Evolutionary conservation across 2,113 vertebrate species (phyloP).

Genomic region (Nothobranchius kuhntae): DNA sequence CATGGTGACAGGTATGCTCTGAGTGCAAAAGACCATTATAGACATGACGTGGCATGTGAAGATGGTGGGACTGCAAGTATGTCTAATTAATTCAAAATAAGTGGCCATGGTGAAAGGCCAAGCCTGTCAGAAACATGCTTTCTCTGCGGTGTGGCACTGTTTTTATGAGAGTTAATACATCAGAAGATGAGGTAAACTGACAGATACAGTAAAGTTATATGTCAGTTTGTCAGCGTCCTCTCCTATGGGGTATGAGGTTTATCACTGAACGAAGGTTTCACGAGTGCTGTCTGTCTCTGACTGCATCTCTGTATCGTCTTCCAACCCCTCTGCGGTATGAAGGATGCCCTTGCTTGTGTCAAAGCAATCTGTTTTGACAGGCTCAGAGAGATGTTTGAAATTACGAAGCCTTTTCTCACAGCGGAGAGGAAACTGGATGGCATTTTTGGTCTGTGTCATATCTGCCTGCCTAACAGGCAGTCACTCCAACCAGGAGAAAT

Average conservation of each 20-base stretch:
- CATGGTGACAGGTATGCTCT: slow-evolving; percentile 64
- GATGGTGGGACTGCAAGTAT: background rate
- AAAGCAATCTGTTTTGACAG: slow-evolving; percentile 67
- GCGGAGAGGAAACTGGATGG: slow-evolving; percentile 54
- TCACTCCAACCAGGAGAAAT: slow-evolving; percentile 2
- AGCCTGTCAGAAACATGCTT: slow-evolving; percentile 29
- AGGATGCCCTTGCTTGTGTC: slow-evolving; percentile 56
- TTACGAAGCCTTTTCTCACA: slow-evolving; percentile 37
- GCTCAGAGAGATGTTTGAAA: slow-evolving; percentile 63
- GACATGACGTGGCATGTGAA: slow-evolving; percentile 33
- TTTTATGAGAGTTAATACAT: slow-evolving; percentile 50
- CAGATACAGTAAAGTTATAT: slow-evolving; percentile 41
- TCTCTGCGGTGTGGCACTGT: slow-evolving; percentile 17
- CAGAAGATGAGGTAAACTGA: slow-evolving; percentile 46
- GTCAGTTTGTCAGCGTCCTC: slow-evolving; percentile 58
- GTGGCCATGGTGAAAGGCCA: slow-evolving; percentile 39
- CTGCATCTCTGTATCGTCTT: slow-evolving; percentile 30
- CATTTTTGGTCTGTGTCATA: slow-evolving; percentile 48
- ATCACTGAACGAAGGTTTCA: slow-evolving; percentile 47
- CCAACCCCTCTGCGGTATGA: slow-evolving; percentile 48
- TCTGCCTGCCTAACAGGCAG: slow-evolving; percentile 31
- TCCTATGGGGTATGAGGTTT: slow-evolving; percentile 42
- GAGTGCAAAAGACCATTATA: slow-evolving; percentile 58
- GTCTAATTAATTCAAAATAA: slow-evolving; percentile 33
- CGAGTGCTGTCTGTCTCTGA: slow-evolving; percentile 46